Conservation (phyloP, 2,888 invertebrate genomes). For the Alloplasta piceator region DNA sequence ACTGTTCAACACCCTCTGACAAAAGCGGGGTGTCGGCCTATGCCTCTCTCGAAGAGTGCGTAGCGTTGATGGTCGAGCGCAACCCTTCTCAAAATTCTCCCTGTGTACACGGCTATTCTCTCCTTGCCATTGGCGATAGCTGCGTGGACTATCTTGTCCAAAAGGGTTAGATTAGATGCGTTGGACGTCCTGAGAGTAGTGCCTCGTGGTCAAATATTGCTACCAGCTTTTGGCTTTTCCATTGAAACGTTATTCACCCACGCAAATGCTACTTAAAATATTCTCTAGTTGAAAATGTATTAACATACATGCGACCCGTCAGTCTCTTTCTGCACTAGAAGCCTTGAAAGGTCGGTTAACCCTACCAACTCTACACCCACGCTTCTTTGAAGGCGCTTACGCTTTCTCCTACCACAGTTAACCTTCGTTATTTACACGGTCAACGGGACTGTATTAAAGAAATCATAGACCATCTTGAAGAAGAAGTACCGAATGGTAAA, state of each 20-base stretch:
- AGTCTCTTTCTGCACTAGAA: not conserved
- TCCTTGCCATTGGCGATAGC: constrained; percentile 37
- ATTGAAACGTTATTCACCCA: constrained; percentile 52
- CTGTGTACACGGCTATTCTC: not conserved
- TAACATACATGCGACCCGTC: not conserved
- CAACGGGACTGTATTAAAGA: too few relatives aligned
- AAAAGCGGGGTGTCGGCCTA: not conserved
- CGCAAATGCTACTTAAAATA: constrained; percentile 26
- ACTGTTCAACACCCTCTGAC: constrained; percentile 17
- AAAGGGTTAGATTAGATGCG: constrained; percentile 82
- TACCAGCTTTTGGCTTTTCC: constrained; percentile 77
- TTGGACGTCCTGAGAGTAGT: constrained; percentile 72
- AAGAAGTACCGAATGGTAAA: too few relatives aligned
- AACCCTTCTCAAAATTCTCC: constrained; percentile 44
- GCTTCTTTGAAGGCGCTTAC: not conserved
- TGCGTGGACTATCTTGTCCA: constrained; percentile 79
- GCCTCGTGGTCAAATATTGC: constrained; percentile 77
- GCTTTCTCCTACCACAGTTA: not conserved
- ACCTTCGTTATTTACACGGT: too few relatives aligned
- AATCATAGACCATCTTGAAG: too few relatives aligned
- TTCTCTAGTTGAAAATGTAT: constrained; percentile 31
- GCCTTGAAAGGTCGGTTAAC: constrained; percentile 22
- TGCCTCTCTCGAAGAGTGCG: constrained; percentile 34
- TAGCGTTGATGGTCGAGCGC: constrained; percentile 37
- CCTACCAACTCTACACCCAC: constrained; percentile 14